Conservation (phyloP, 2,113 vertebrate genomes). For the Toxostoma redivivum region DNA sequence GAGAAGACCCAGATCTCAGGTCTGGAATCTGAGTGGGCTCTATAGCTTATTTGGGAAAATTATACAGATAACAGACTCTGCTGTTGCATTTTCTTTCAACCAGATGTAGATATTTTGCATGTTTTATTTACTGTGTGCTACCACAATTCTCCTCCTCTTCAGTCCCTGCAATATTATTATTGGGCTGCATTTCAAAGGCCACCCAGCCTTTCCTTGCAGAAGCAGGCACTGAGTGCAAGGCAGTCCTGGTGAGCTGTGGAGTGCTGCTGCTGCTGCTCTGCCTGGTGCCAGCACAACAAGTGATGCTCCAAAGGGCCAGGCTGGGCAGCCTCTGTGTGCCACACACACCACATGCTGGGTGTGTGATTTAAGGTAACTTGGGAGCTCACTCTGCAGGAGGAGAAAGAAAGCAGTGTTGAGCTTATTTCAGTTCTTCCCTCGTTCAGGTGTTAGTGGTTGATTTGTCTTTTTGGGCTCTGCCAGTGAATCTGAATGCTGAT, state of each 20-base stretch:
- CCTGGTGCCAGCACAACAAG: conserved; percentile 22
- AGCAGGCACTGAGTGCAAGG: neutral
- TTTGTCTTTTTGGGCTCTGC: conserved; percentile 43
- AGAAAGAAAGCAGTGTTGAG: conserved; percentile 9
- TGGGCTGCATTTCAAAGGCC: neutral
- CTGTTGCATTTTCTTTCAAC: neutral
- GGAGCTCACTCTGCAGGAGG: neutral
- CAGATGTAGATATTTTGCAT: neutral
- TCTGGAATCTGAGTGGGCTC: neutral
- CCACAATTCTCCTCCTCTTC: neutral
- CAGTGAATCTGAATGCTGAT: neutral
- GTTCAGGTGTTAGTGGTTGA: conserved; percentile 39
- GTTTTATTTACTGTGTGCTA: neutral
- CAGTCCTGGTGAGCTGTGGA: neutral
- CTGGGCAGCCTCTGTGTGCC: neutral
- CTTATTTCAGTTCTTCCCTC: neutral
- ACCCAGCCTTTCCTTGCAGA: neutral
- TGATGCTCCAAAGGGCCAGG: neutral
- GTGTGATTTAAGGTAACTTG: neutral
- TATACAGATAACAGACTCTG: neutral
- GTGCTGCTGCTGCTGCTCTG: neutral
- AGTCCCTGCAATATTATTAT: neutral
- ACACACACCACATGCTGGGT: neutral
- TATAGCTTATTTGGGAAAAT: neutral
- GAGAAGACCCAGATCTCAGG: conserved; percentile 17